Evolutionary conservation across 2,888 invertebrate genomes (phyloP), one percentile per base, ranked within the genome.

Genomic region (Mongoloraphidia duomilia): DNA sequence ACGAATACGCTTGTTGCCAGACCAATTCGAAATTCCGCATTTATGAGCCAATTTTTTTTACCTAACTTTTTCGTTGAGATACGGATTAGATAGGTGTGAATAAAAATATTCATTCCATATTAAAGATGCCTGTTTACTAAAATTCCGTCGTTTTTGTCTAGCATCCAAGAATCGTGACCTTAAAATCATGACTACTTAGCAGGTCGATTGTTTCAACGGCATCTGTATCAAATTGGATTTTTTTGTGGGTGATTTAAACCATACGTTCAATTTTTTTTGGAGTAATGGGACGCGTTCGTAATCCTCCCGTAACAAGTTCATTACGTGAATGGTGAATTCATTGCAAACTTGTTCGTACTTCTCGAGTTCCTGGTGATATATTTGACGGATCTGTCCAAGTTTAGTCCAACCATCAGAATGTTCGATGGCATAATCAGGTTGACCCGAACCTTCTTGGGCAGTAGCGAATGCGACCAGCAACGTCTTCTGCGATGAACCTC

Each of bases 331-430:
- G 51, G 98, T 98, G 72, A 98, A 98, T 75, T 99, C 97, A 70
- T 93, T 94, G 75, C 98, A 98, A n/a, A 97, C 97, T 79, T 97
- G 96, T 74, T 98, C 96, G 66, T 99, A 98, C 77, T 98, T 98
- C 72, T 96, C 95, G 63, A 99, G 72, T 72, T 98, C 98, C 71
- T 95, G 93, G 70, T 97, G 96, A 73, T 99, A 98, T 62, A 98
- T 97, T 72, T 93, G 92, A 53, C 98, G 80, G 67, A 98, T 98
- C 74, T 98, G 97, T 11, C 94, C 91, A 62, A 99, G 77, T 72
- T 98, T 98, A 60, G 95, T 95, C 61, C 97, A 82, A 75, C 98
- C 99, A 72, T 99, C 98, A 53, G 97, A 95, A 72, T 98, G 97
- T 73, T 99, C 98, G 66, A 95, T 95, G 60, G 94, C 93, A 71